Evolutionary conservation across 2,113 vertebrate species (phyloP).

Genomic region (Tachycineta bicolor): DNA sequence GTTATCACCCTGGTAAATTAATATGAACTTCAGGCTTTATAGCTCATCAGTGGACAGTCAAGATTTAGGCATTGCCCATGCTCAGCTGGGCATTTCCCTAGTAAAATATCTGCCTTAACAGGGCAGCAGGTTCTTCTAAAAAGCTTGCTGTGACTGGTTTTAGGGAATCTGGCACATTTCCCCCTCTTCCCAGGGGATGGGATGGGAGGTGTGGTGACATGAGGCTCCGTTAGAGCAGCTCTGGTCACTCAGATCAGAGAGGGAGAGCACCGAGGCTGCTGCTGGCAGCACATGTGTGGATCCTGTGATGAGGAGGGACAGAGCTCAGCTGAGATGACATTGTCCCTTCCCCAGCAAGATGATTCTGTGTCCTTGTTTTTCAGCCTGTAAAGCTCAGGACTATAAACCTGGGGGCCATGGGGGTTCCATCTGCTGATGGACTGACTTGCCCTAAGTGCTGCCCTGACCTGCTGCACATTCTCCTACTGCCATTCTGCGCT

Average conservation of each 20-base stretch:
- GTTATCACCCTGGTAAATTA: not conserved
- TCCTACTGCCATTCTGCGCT: rapidly evolving
- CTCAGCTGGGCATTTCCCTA: not conserved
- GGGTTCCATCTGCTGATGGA: not conserved
- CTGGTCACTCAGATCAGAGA: not conserved
- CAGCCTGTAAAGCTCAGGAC: not conserved
- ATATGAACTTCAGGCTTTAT: not conserved
- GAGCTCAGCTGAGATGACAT: not conserved
- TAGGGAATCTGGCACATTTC: not conserved
- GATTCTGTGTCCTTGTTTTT: not conserved
- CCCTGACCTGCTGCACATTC: not conserved
- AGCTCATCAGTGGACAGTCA: not conserved
- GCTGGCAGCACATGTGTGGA: not conserved
- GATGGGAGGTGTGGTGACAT: not conserved
- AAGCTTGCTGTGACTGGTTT: not conserved
- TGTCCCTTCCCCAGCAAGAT: not conserved
- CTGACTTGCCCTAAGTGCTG: not conserved
- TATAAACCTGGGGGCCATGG: rapidly evolving
- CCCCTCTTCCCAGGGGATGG: not conserved
- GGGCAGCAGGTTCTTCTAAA: not conserved
- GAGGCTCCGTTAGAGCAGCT: not conserved
- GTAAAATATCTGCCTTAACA: not conserved
- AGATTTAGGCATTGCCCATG: not conserved
- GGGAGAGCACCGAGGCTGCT: not conserved
- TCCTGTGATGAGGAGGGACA: not conserved